phyloP scores from a whole-genome alignment of 2,113 vertebrate species.

The Nothocercus nigrocapillus region DNA sequence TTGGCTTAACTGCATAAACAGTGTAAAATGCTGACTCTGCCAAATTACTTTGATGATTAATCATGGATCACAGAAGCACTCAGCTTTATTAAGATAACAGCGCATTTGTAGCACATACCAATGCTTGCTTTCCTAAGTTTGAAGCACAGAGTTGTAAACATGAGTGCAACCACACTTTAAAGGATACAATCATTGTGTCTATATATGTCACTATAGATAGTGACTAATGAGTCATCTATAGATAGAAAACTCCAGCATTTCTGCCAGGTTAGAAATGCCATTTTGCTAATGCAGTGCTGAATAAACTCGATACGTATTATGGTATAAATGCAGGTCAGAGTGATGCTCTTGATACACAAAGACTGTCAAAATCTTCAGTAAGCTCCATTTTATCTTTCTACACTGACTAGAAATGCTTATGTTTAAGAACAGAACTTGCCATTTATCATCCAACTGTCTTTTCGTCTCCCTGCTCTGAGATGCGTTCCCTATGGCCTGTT shows the following conservation, averaged over 20 bases:
- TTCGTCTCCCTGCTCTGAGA: background rate
- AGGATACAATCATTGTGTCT: background rate
- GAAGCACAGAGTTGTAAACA: background rate
- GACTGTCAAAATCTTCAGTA: background rate
- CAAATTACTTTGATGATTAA: slow-evolving; percentile 34
- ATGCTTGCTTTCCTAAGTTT: background rate
- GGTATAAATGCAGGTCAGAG: background rate
- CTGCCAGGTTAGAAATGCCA: background rate
- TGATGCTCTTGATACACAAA: background rate
- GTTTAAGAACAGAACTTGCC: background rate
- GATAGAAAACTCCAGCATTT: background rate
- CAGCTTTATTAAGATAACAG: background rate
- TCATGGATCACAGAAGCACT: background rate
- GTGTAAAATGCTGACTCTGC: background rate
- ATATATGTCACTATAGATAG: too few species aligned
- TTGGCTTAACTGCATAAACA: slow-evolving; percentile 34
- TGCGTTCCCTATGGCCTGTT: background rate
- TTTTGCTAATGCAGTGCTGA: slow-evolving; percentile 21
- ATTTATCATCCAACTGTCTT: background rate
- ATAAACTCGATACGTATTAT: background rate
- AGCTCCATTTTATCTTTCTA: slow-evolving; percentile 1
- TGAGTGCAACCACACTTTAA: background rate
- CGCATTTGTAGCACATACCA: background rate
- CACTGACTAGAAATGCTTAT: background rate
- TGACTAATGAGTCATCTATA: background rate